A percentile compares a stretch with the other conserved stretches of the same genome.
Conservation (phyloP, 2,797 vertebrate genomes). For the Hipposideros larvatus region DNA sequence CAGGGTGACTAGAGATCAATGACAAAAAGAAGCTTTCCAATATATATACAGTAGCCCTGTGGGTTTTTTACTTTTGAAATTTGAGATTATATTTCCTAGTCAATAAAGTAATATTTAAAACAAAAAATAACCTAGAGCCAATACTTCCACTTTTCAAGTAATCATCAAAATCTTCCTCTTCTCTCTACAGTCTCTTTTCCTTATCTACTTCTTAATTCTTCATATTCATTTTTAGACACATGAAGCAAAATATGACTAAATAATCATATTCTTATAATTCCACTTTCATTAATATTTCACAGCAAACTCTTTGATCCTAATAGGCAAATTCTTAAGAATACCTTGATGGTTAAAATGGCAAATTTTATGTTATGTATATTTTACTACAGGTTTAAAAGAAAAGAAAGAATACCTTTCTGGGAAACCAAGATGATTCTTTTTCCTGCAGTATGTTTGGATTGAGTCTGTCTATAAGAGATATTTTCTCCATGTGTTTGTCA, state of each 20-base stretch:
- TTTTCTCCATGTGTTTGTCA: background rate
- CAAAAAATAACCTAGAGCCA: background rate
- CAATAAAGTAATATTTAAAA: background rate
- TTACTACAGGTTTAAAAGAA: background rate
- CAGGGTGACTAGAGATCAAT: background rate
- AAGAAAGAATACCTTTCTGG: background rate
- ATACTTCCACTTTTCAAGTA: background rate
- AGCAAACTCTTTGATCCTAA: background rate
- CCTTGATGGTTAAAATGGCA: background rate
- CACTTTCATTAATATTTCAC: constrained; percentile 24
- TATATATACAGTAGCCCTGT: background rate
- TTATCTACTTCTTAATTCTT: background rate
- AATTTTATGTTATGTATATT: constrained; percentile 3
- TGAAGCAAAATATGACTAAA: background rate
- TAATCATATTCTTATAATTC: constrained; percentile 13
- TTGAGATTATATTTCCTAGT: background rate
- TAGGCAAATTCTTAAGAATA: background rate
- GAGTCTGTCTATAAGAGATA: background rate
- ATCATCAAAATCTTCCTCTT: background rate
- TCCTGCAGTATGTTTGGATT: background rate
- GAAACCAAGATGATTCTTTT: background rate
- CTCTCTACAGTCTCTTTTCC: background rate
- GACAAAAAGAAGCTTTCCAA: background rate
- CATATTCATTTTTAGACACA: background rate
- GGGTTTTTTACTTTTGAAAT: background rate